Percentiles rank a stretch among this genome's conserved stretches.
phyloP scores from a whole-genome alignment of 2,888 invertebrate species.

The Chromoteleia sp. region DNA sequence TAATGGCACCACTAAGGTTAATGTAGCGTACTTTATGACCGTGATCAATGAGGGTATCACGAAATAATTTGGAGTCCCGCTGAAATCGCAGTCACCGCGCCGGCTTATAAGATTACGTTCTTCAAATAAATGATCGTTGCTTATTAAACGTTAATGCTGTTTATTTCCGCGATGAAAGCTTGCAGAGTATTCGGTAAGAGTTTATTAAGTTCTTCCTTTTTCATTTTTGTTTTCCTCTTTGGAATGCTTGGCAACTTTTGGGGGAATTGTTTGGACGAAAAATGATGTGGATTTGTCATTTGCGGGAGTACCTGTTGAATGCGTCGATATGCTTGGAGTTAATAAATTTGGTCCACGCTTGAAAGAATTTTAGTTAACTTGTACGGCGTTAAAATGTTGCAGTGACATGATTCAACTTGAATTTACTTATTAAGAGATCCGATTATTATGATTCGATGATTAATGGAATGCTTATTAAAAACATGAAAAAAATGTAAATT shows the following conservation, averaged over 20 bases:
- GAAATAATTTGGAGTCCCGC: constrained; percentile 55
- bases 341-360: constrained; percentile 22
- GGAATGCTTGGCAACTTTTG: not conserved
- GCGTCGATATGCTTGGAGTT: constrained; percentile 43
- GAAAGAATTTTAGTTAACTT: constrained; percentile 18
- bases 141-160: constrained; percentile 46
- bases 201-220: constrained; percentile 3
- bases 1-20: constrained; percentile 61
- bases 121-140: constrained; percentile 50
- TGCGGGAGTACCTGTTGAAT: constrained; percentile 47
- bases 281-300: constrained; percentile 52
- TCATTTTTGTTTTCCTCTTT: not conserved
- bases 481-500: too few relatives aligned
- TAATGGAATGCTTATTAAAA: too few relatives aligned
- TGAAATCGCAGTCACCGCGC: constrained; percentile 58
- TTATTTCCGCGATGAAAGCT: constrained; percentile 28
- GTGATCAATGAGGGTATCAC: constrained; percentile 58
- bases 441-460: too few relatives aligned
- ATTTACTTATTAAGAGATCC: not conserved
- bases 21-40: constrained; percentile 64
- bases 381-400: not conserved
- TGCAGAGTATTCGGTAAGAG: not conserved
- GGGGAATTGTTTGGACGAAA: constrained; percentile 8
- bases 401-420: not conserved
- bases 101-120: constrained; percentile 52